Evolutionary conservation across 2,113 vertebrate genomes (phyloP).

Genomic region (Lasiurus cinereus): DNA sequence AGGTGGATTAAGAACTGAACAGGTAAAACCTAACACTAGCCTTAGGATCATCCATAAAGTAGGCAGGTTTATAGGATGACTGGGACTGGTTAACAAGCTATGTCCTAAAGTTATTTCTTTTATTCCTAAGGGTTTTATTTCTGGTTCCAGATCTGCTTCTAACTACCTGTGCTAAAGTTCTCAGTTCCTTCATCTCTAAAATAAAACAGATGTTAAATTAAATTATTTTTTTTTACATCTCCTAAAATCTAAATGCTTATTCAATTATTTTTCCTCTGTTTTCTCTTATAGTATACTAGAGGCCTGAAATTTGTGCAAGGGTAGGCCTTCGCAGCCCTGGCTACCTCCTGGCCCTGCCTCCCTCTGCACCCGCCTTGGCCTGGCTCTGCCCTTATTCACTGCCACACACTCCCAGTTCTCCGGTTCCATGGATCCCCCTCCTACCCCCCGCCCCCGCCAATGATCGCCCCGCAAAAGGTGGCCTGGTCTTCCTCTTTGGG

Average conservation of each 20-base stretch:
- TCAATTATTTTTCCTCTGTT: not conserved
- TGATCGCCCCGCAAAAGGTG: too few species aligned
- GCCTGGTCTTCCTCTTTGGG: too few species aligned
- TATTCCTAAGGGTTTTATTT: not conserved
- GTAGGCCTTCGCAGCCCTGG: too few species aligned
- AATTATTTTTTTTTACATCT: not conserved
- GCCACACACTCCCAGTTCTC: too few species aligned
- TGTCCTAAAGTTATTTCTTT: not conserved
- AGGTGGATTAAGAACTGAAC: not conserved
- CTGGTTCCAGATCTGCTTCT: not conserved
- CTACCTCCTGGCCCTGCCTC: too few species aligned
- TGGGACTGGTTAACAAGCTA: not conserved
- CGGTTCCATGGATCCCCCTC: too few species aligned
- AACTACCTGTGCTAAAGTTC: not conserved
- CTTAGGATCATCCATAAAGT: not conserved
- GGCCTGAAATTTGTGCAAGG: too few species aligned
- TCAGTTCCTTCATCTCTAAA: conserved; percentile 1
- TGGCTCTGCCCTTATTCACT: too few species aligned
- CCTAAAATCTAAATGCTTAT: conserved; percentile 10
- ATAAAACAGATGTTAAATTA: not conserved
- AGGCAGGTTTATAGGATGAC: not conserved
- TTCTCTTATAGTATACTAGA: not conserved
- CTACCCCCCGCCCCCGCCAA: too few species aligned
- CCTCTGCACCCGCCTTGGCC: too few species aligned
- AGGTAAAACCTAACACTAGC: not conserved